Conservation (phyloP, 2,888 invertebrate species). For the Hoplodrina blanda region DNA sequence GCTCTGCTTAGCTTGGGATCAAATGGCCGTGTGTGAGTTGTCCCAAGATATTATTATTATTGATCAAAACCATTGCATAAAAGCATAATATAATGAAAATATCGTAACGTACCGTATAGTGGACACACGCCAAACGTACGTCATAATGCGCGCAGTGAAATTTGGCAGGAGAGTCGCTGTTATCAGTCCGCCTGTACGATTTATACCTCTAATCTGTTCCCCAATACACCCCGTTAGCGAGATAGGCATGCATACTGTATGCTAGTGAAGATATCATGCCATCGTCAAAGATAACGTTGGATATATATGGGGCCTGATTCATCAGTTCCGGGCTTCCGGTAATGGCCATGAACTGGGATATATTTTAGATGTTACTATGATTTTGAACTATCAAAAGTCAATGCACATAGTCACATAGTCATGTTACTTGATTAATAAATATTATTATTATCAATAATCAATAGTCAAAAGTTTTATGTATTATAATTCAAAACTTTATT, state of each 20-base stretch:
- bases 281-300: slow-evolving; percentile 41
- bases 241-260: slow-evolving; percentile 26
- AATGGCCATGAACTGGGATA: slow-evolving; percentile 26
- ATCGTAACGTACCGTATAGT: slow-evolving; percentile 47
- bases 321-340: slow-evolving; percentile 21
- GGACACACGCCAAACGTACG: slow-evolving; percentile 71
- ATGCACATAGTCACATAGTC: too few species aligned
- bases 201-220: slow-evolving; percentile 67
- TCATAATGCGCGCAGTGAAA: slow-evolving; percentile 77
- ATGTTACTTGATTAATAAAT: too few species aligned
- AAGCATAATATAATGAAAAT: too few species aligned
- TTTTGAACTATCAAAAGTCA: slow-evolving; percentile 3
- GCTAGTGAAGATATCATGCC: slow-evolving; percentile 23
- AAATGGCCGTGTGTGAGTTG: too few species aligned
- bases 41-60: too few species aligned
- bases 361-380: neutral
- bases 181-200: slow-evolving; percentile 72
- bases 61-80: too few species aligned
- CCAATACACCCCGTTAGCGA: slow-evolving; percentile 66
- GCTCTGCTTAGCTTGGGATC: too few species aligned
- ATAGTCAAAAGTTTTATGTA: too few species aligned
- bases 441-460: too few species aligned
- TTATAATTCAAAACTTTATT: too few species aligned
- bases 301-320: slow-evolving; percentile 50
- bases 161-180: slow-evolving; percentile 80